phyloP scores from a whole-genome alignment of 2,797 vertebrate species.

The Lithobates sylvaticus region DNA sequence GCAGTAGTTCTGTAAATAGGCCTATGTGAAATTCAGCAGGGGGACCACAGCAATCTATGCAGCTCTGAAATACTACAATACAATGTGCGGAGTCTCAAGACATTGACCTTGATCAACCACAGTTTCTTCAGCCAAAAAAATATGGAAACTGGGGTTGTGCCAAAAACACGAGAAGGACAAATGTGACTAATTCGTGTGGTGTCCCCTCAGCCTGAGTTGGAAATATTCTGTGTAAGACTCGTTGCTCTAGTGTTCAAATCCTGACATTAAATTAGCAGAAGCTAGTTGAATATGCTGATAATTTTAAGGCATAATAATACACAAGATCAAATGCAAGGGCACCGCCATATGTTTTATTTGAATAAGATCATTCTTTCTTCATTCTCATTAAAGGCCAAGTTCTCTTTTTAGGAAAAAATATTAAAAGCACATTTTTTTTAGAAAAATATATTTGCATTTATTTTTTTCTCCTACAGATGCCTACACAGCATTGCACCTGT shows the following conservation, averaged over 20 bases:
- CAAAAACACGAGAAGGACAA: slow-evolving; percentile 3
- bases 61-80: neutral
- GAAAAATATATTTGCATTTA: too few relatives aligned
- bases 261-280: neutral
- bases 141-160: neutral
- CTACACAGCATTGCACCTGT: too few relatives aligned
- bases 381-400: too few relatives aligned
- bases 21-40: neutral
- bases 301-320: neutral
- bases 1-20: neutral
- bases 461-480: too few relatives aligned
- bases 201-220: neutral
- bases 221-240: slow-evolving; percentile 1
- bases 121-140: neutral
- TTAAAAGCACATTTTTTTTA: too few relatives aligned
- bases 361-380: too few relatives aligned
- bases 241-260: neutral
- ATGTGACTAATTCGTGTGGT: neutral
- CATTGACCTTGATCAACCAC: neutral
- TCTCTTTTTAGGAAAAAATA: too few relatives aligned
- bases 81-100: neutral
- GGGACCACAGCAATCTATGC: neutral
- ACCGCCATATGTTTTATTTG: neutral
- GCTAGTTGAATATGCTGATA: neutral
- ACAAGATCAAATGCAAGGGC: neutral